These are phyloP conservation scores for Drosophila quinaria DNA, from an alignment of 2,888 invertebrate genomes.

Conservation along the genomic window DNA sequence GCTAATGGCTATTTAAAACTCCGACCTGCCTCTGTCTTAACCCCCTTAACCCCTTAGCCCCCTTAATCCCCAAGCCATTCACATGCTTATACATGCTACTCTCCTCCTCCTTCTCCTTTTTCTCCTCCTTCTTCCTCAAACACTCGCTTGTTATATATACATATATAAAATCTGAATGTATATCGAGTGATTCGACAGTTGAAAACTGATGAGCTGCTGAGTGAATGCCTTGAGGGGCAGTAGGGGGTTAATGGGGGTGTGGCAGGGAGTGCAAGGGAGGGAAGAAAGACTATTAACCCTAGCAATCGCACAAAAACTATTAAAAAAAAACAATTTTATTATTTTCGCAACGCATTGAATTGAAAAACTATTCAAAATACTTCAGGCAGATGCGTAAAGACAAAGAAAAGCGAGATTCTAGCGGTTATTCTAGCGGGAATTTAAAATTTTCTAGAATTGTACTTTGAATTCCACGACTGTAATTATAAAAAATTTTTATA, in stretches of 20 bases:
- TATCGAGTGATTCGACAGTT: conserved; percentile 68
- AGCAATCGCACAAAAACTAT: neutral
- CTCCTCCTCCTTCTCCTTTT: no score
- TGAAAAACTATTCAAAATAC: conserved; percentile 73
- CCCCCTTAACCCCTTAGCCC: neutral
- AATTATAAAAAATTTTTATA: no score
- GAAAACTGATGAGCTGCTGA: conserved; percentile 46
- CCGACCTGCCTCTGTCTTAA: conserved; percentile 52
- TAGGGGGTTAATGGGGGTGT: neutral
- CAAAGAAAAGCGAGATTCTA: neutral
- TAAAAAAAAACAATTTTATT: conserved; percentile 71
- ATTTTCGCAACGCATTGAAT: conserved; percentile 76
- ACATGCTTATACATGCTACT: conserved; percentile 45
- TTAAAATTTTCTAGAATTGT: no score
- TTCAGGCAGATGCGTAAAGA: neutral
- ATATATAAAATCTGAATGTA: conserved; percentile 40
- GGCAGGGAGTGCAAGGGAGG: neutral
- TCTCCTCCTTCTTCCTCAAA: neutral
- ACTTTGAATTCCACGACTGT: no score
- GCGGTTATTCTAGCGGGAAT: neutral
- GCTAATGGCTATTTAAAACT: conserved; percentile 85
- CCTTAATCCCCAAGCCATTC: conserved; percentile 2
- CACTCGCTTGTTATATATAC: conserved; percentile 28
- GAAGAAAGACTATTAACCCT: neutral
- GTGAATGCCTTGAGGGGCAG: conserved; percentile 1